A percentile compares a stretch with the other conserved stretches of the same genome.
Evolutionary conservation across 2,888 invertebrate species (phyloP).

Genomic region (Apoderus coryli): DNA sequence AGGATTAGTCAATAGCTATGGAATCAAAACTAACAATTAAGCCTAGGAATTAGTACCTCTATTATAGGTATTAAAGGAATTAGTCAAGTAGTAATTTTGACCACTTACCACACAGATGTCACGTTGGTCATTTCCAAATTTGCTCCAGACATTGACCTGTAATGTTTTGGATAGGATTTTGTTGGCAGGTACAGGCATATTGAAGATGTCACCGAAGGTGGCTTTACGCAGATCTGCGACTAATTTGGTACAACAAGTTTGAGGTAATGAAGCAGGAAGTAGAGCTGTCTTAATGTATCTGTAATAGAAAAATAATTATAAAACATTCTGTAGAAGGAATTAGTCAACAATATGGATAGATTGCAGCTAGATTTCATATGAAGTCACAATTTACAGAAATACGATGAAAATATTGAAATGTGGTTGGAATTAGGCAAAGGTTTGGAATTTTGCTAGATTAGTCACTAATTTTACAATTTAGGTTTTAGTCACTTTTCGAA

Average conservation of each 20-base stretch:
- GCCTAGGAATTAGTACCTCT: neutral
- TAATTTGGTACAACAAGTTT: constrained; percentile 48
- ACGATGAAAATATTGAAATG: no score
- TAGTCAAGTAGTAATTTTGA: no score
- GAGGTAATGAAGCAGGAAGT: constrained; percentile 47
- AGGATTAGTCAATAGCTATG: no score
- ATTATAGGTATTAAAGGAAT: constrained; percentile 2
- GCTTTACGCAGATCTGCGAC: constrained; percentile 58
- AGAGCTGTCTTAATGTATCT: constrained; percentile 68
- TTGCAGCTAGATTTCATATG: no score
- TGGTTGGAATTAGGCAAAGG: no score
- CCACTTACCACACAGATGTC: constrained; percentile 76
- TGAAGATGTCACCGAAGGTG: constrained; percentile 64
- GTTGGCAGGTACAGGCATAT: constrained; percentile 57
- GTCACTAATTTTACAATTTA: no score
- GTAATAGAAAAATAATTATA: constrained; percentile 19
- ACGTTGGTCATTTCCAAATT: constrained; percentile 42
- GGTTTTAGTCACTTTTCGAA: no score
- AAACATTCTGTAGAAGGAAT: constrained; percentile 3
- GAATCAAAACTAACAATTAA: constrained; percentile 2
- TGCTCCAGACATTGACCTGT: constrained; percentile 77
- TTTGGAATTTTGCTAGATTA: no score
- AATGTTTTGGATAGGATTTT: constrained; percentile 77
- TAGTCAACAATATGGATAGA: no score
- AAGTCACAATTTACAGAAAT: no score